Base-by-base conservation (phyloP, 2,888 invertebrate species). In the Limnephilus marmoratus region DNA sequence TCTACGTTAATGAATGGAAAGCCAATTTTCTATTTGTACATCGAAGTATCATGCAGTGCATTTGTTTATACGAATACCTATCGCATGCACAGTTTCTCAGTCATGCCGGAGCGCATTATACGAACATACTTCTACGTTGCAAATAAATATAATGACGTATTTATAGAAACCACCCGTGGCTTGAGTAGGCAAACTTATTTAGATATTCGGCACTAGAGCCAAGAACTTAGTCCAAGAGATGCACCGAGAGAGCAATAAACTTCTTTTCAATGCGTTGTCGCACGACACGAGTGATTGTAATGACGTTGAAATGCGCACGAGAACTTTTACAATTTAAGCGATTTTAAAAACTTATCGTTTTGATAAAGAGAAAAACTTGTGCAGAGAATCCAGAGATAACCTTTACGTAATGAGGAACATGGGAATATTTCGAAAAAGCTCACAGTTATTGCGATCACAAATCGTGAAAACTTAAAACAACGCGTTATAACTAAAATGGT, bases 51-150 rank as follows among this genome's bases (percentile, higher is more conserved):
- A 5, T 53, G 53, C 53, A 68, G 68, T 24, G 68, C 24, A 68
- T 68, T 68, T 68, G 68, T 68, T 68, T 68, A 68, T n/a, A 68
- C 24, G 9, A 68, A 24, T 68, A 68, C 68, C 68, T 24, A 68
- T 18, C 24, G 41, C 83, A 83, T 41, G 83, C 11, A 37, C 83
- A 83, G 34, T 34, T 83, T 34, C 24, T 37, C 83, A 83, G 83
- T 37, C 83, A 83, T 37, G 83, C 9, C 34, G 5, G 11, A 37
- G 24, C 68, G 24, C 68, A 68, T 24, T 68, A 68, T 34, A 45
- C 86, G 86, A 29, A n/a, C 29, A 7, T 45, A 86, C 86, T 86
- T 86, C 86, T 86, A 13, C 86, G 86, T 45, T 86, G 86, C 86
- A 45, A 86, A 49, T 86, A 86, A 86, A 86, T 37, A 12, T 45